A percentile compares a stretch with the other conserved stretches of the same genome.
Conservation (phyloP, 2,888 invertebrate species). For the Philaethria dido region DNA sequence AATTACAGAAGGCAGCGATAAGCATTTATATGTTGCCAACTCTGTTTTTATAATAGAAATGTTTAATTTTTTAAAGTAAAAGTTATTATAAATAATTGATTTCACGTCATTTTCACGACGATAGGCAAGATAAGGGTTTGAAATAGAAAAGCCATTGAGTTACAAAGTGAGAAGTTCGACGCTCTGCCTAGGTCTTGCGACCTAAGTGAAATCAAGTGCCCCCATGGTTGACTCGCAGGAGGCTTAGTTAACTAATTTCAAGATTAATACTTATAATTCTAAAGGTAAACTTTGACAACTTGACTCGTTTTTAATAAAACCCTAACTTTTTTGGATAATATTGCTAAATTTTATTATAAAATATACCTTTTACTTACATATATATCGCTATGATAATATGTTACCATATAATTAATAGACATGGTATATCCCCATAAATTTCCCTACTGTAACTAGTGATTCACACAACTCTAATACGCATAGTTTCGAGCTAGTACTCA, state of each 20-base stretch:
- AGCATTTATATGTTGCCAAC: neutral
- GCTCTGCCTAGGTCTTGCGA: too few species aligned
- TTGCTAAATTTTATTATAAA: too few species aligned
- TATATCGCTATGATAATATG: neutral
- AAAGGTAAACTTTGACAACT: too few species aligned
- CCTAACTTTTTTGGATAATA: too few species aligned
- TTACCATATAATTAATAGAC: constrained; percentile 30
- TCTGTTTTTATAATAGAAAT: neutral
- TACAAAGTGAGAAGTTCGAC: too few species aligned
- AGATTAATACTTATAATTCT: too few species aligned
- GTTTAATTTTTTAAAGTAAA: neutral
- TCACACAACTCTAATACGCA: constrained; percentile 35
- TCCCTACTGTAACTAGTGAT: constrained; percentile 33
- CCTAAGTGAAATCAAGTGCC: too few species aligned
- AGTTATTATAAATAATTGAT: neutral
- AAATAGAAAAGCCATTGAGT: too few species aligned
- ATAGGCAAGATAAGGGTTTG: too few species aligned
- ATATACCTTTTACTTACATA: neutral
- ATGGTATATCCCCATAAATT: constrained; percentile 26
- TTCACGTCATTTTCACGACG: neutral
- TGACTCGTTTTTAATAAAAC: too few species aligned
- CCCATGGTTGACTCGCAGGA: too few species aligned
- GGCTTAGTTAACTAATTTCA: too few species aligned
- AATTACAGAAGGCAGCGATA: neutral
- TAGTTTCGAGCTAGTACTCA: constrained; percentile 34